Evolutionary conservation across 1,140 invertebrate genomes (phyloP).

Genomic region (Megathymus violae): DNA sequence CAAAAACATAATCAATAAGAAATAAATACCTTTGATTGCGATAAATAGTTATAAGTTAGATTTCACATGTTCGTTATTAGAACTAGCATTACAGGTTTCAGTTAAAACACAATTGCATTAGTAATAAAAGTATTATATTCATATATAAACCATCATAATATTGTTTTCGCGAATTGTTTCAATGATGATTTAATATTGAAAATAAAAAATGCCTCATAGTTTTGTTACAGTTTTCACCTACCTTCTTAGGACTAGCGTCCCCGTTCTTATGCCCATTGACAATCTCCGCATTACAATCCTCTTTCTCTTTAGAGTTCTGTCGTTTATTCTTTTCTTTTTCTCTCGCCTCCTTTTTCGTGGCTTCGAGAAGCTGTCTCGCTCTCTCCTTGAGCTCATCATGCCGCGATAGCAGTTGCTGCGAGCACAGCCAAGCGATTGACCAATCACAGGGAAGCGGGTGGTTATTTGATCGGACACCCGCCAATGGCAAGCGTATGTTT

Average conservation of each 20-base stretch:
- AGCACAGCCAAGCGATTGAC: conserved; percentile 45
- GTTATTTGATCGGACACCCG: conserved; percentile 6
- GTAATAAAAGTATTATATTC: no score
- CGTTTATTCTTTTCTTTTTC: conserved; percentile 83
- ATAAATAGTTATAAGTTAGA: no score
- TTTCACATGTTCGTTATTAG: no score
- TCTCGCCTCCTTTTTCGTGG: conserved; percentile 90
- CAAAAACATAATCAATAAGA: no score
- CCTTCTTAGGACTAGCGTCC: conserved; percentile 67
- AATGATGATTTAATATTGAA: no score
- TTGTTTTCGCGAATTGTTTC: no score
- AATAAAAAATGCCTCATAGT: background rate
- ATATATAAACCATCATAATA: no score
- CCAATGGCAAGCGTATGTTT: conserved; percentile 38
- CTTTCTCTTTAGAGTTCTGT: conserved; percentile 60
- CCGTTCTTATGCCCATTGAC: conserved; percentile 64
- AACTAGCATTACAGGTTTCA: no score
- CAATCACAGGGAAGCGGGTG: conserved; percentile 32
- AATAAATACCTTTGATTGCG: no score
- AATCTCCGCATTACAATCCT: conserved; percentile 48
- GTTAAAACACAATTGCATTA: no score
- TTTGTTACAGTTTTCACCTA: conserved; percentile 41
- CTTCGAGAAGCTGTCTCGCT: conserved; percentile 94
- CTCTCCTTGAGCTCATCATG: conserved; percentile 95
- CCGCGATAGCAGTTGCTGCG: conserved; percentile 89